Base-by-base conservation (phyloP, 2,113 vertebrate genomes). In the Platycercus adscitus region DNA sequence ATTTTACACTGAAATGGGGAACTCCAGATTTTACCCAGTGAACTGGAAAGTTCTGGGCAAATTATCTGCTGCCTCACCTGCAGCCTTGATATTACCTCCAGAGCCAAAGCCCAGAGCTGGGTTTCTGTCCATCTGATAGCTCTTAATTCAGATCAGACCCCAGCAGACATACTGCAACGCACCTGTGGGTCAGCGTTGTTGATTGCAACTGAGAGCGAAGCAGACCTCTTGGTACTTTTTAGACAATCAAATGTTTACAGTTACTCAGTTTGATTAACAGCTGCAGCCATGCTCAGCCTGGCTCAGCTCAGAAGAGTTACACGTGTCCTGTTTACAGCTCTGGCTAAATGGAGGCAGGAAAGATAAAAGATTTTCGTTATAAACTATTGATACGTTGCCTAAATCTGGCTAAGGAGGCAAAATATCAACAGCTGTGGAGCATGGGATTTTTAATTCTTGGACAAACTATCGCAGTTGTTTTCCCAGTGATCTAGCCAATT, bases 11-110 rank as follows among this genome's bases (percentile, higher is more conserved):
- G 69, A 86, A 93, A 93, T n/a, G 10, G 43, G 50, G 81, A 89
- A 68, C 81, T 83, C 29, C 81, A 91, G 86, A 88, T 33, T 95
- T 90, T 20, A 86, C 31, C 31, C 49, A 0, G n/a, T 82, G 87
- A 95, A 69, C 73, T 89, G 93, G 78, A 94, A 96, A 79, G 69
- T 91, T 93, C 83, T 93, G 69, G 58, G 73, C 47, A 72, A 85
- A 72, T 11, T 72, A 89, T 86, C 65, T 37, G 13, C 29, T 81
- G 41, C 80, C 56, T 96, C 78, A 95, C 83, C 88, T 88, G 76
- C 44, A 81, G 19, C 44, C 56, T 90, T 56, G 31, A n/a, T 91
- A 82, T 89, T 80, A 56, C 21, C 16, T 9, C 37, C 61, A 26
- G 41, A 81, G 61, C 70, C 83, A 96, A 94, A 95, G 37, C 4